Base-by-base conservation (phyloP, 2,888 invertebrate species). In the Sclerodermus sp. region DNA sequence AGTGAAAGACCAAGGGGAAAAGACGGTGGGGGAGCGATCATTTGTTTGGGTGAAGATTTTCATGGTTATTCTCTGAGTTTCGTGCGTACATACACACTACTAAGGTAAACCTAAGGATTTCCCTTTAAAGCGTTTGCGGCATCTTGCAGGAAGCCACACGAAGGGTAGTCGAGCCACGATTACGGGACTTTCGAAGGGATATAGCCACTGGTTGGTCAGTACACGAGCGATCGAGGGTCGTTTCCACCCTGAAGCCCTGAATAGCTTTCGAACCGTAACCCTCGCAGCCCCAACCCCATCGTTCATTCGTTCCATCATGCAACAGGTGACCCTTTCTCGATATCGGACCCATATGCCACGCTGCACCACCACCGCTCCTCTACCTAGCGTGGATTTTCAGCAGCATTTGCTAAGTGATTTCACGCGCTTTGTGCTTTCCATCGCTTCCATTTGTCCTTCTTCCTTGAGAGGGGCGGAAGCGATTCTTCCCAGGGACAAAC, bases 301-400 rank as follows among this genome's bases (percentile, higher is more conserved):
- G 69, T 73, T 73, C 64, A 63, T 46, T 60, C 23, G 68, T 73
- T 73, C 64, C 64, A 47, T 60, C 23, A 69, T 60, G 77, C 77
- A 77, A 77, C 77, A 77, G 77, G 71, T 71, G 71, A 76, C 76
- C 69, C 74, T 71, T 76, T 76, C 76, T 71, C 77, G 71, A 76
- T 77, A 76, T 76, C 75, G 70, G 70, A 67, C 71, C 66, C 64
- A 64, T 64, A 64, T 64, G 63, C 58, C 62, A 13, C 34, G 6
- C 34, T n/a, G 3, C 10, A 34, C 34, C 12, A 12, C 34, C 4
- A 34, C 34, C 34, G 12, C 4, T 34, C 13, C 34, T 12, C 4
- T 13, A 34, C 34, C 34, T 23, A 23, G 8, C 23, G 8, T 23
- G 8, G 23, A 23, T 23, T 23, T 23, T n/a, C n/a, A n/a, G n/a